These are phyloP conservation scores for Coenobita brevimanus DNA, from an alignment of 1,140 invertebrate species.

Conservation along the genomic window DNA sequence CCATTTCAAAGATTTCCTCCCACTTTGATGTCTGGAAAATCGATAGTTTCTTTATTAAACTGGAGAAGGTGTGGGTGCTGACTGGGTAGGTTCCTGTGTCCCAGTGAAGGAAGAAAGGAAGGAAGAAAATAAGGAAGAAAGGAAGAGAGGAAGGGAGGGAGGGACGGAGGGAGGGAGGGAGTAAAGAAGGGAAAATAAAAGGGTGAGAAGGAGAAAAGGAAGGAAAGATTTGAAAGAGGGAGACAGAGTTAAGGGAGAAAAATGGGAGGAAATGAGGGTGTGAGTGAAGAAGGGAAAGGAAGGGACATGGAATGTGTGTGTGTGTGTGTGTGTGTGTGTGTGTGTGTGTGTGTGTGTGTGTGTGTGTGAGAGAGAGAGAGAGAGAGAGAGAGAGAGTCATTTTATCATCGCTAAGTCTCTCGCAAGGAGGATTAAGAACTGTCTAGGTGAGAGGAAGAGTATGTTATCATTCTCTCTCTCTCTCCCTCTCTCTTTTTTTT, in stretches of 20 bases:
- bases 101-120: too few relatives aligned
- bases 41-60: too few relatives aligned
- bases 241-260: neutral
- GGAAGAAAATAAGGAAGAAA: neutral
- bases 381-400: neutral
- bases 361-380: neutral
- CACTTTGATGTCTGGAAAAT: too few relatives aligned
- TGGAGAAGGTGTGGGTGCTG: too few relatives aligned
- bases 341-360: slow-evolving; percentile 22
- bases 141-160: neutral
- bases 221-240: neutral
- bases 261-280: neutral
- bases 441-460: too few relatives aligned
- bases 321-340: slow-evolving; percentile 13
- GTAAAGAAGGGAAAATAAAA: neutral
- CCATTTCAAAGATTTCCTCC: too few relatives aligned
- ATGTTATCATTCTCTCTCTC: too few relatives aligned
- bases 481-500: slow-evolving; percentile 10
- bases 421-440: too few relatives aligned
- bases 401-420: too few relatives aligned
- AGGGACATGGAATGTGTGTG: neutral
- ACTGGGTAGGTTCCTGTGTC: too few relatives aligned
- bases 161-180: neutral
- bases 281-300: neutral
- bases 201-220: neutral